phyloP scores from a whole-genome alignment of 2,113 vertebrate species.

The Ginglymostoma cirratum region DNA sequence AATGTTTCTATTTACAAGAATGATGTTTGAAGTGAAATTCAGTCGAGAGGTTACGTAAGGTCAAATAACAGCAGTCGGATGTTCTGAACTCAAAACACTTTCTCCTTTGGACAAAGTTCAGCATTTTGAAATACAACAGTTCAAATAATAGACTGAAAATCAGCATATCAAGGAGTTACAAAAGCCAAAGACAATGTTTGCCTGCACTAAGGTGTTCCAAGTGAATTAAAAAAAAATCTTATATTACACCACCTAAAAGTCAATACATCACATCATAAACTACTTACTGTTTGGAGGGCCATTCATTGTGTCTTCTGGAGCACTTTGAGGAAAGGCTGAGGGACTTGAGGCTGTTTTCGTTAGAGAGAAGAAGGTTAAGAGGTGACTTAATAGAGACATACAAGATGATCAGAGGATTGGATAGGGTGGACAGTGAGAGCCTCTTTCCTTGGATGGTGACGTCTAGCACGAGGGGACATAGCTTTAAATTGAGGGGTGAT shows the following conservation, averaged over 20 bases:
- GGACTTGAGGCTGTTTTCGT: too few species aligned
- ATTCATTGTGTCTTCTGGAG: background rate
- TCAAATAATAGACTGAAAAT: background rate
- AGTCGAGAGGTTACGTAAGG: background rate
- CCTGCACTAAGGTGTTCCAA: background rate
- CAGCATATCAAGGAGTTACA: background rate
- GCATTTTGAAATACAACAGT: background rate
- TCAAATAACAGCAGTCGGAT: background rate
- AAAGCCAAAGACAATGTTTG: background rate
- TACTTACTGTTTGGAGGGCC: background rate
- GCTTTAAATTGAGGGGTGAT: too few species aligned
- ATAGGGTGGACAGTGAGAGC: too few species aligned
- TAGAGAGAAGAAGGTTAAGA: too few species aligned
- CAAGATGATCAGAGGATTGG: too few species aligned
- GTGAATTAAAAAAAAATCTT: background rate
- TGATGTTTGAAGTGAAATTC: background rate
- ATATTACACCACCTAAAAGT: background rate
- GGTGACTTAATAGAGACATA: too few species aligned
- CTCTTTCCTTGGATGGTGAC: too few species aligned
- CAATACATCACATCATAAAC: background rate
- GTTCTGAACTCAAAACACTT: background rate
- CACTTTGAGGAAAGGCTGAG: too few species aligned
- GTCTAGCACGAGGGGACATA: too few species aligned
- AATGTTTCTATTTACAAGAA: background rate
- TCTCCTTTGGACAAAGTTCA: background rate